Base-by-base conservation (phyloP, 2,797 vertebrate genomes). In the Melanotaenia maccullochi region DNA sequence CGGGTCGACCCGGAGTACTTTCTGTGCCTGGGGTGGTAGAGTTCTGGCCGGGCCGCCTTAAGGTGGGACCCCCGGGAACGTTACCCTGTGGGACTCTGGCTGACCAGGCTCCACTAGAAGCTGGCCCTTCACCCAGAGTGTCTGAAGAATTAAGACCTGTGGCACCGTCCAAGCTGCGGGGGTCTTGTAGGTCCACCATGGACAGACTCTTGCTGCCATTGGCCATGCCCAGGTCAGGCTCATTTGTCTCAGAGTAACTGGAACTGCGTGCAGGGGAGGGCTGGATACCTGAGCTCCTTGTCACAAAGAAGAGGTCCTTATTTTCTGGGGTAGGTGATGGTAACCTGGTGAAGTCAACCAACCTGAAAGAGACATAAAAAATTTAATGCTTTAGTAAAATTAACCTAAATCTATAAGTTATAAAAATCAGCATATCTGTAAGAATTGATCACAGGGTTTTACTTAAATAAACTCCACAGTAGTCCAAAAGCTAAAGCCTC, bases 231-330 rank as follows among this genome's bases (percentile, higher is more conserved):
- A 96, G 88, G 62, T 99, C 97, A 0, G 96, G 96, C 90, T 99
- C 98, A 70, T 99, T 99, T 90, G 97, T 96, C 93, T 99, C 98
- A 0, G 98, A 99, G 90, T 99, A 99, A 90, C 98, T 99, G 38
- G 97, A 99, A 89, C 98, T 99, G 85, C 97, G 97, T 64, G 97
- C 97, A 6, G 98, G 98, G 2, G 97, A 99, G 20, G 97, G 96
- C 93, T 99, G 97, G 83, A 97, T 95, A 90, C 96, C 97, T 75
- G 96, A 96, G 92, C 95, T 97, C 92, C 97, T 95, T 85, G 97
- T 99, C 93, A 99, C 97, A 91, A 99, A 99, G 96, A 99, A 99
- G 76, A 99, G 95, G 94, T 99, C 98, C 95, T 99, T 99, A 93
- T 99, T 99, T 96, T 98, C 97, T 74, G 97, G 97, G 90, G 98